Base-by-base conservation (phyloP, 2,888 invertebrate species). In the Caradrina kadenii region DNA sequence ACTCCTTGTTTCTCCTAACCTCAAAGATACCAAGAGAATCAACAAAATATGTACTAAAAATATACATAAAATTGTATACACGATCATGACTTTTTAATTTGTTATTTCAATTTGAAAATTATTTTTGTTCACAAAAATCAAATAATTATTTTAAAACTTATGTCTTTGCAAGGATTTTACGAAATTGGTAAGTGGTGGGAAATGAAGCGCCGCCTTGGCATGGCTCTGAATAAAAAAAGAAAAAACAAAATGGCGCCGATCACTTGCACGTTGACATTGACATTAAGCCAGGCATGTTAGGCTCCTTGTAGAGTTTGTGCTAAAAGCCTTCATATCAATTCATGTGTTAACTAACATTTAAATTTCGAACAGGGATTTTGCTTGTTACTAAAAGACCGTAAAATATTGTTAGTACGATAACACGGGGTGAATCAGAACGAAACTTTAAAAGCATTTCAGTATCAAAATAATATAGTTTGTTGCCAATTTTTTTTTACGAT, bases 141-240 rank as follows among this genome's bases (percentile, higher is more conserved):
- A 26, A 76, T 81, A 69, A 76, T 75, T 60, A 54, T 78, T 83
- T 85, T 82, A 42, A 72, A 78, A 69, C 79, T 66, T 76, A 76
- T 74, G 78, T 82, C 81, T 82, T 82, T 83, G 79, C 82, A 84
- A 95, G 95, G 95, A 95, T 94, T 95, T 92, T 94, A 92, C 90
- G 95, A 95, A 84, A 93, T 95, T 63, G 95, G 95, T 95, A 92
- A 95, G 95, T 87, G 79, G 54, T 75, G 62, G 3, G 19, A 39
- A 52, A 21, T 73, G 21, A 84, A 26, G 81, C 80, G 76, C 52
- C 66, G 82, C 82, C 81, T 73, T 53, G 76, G 89, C 90, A 89
- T 88, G 90, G 87, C 82, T 80, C 56, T 67, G 45, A 73, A 65
- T 69, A 80, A 73, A 79, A 82, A 75, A 58, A 39, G 6, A 7